Conservation (phyloP, 2,888 invertebrate species). For the Synergus laeviventris region DNA sequence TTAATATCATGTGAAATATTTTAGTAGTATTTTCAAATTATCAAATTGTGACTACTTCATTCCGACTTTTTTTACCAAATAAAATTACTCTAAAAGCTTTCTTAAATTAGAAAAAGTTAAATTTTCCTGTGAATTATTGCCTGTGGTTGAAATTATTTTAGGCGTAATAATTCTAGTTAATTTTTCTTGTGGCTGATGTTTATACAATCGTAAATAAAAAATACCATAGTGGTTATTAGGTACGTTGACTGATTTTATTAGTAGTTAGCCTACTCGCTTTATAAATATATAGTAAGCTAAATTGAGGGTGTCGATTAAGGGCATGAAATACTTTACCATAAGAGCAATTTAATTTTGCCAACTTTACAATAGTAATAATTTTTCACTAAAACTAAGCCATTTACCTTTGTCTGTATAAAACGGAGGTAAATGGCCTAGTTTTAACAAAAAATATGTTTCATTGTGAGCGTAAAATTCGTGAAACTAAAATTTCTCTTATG, state of each 20-base stretch:
- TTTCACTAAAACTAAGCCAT: no score
- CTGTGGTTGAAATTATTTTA: neutral
- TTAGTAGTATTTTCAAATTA: no score
- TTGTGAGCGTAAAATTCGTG: no score
- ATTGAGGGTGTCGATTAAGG: neutral
- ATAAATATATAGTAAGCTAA: neutral
- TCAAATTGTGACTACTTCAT: no score
- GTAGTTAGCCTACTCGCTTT: constrained; percentile 11
- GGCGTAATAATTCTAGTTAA: neutral
- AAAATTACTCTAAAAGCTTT: neutral
- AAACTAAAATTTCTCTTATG: no score
- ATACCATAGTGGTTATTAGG: constrained; percentile 12
- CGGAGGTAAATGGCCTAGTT: no score
- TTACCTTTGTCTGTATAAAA: no score
- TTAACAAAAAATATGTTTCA: no score
- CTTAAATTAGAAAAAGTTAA: neutral
- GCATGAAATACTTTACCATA: no score
- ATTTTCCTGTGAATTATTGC: neutral
- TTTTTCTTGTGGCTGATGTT: constrained; percentile 1
- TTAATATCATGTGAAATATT: no score
- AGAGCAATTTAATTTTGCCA: no score
- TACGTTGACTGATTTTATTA: constrained; percentile 4
- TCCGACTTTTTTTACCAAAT: neutral
- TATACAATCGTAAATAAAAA: neutral
- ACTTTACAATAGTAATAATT: no score